Conservation (phyloP, 2,797 vertebrate genomes). For the Acrocephalus scirpaceus region DNA sequence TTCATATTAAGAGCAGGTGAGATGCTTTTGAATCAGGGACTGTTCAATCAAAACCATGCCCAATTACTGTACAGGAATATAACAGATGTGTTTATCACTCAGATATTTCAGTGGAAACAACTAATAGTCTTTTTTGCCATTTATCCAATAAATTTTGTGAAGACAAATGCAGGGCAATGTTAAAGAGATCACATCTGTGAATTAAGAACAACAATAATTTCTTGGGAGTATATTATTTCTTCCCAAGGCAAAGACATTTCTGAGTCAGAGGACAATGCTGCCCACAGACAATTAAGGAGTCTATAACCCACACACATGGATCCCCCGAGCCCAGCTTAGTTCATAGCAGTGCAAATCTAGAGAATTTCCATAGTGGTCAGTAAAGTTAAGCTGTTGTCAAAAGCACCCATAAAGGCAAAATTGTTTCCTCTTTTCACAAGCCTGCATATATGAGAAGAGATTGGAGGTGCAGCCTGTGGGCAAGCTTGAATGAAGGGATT, state of each 20-base stretch:
- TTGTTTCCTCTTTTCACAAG: background rate
- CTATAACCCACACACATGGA: background rate
- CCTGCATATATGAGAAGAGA: rapidly evolving
- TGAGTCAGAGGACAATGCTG: background rate
- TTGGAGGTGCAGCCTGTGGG: rapidly evolving
- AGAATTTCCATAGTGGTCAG: background rate
- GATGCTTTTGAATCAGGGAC: background rate
- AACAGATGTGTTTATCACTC: background rate
- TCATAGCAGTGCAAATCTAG: background rate
- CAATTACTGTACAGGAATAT: background rate
- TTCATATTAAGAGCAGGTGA: background rate
- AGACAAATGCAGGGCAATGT: background rate
- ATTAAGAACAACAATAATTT: background rate
- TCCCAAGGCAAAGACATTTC: background rate
- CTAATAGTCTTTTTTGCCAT: background rate
- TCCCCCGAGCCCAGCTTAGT: background rate
- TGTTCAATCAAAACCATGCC: background rate
- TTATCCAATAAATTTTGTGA: background rate
- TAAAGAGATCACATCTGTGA: background rate
- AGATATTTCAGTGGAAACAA: background rate
- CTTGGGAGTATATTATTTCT: background rate
- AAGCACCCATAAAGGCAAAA: background rate
- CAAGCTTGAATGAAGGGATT: background rate
- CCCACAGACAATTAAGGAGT: background rate
- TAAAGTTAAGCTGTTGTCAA: background rate